A percentile compares a stretch with the other conserved stretches of the same genome.
Evolutionary conservation across 2,113 vertebrate genomes (phyloP).

Genomic region (Stigmatopora argus): DNA sequence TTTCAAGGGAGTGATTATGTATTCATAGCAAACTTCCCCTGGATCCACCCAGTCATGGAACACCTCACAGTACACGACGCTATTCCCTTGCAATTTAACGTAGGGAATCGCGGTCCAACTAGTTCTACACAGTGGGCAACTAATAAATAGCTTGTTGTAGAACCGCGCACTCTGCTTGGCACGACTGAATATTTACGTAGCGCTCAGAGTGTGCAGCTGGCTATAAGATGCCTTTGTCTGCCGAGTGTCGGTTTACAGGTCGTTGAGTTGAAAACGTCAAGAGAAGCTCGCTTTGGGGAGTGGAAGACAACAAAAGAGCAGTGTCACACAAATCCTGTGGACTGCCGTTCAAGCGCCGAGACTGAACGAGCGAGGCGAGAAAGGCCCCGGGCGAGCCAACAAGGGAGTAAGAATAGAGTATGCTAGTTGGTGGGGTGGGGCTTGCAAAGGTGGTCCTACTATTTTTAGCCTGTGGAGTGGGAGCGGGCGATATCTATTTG

Average conservation of each 20-base stretch:
- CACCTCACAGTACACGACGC: neutral
- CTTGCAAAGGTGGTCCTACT: constrained; percentile 54
- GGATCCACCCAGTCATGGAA: neutral
- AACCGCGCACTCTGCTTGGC: neutral
- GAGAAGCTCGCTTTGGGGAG: neutral
- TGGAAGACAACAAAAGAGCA: neutral
- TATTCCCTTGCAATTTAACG: neutral
- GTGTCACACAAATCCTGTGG: constrained; percentile 21
- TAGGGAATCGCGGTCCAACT: neutral
- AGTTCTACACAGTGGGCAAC: neutral
- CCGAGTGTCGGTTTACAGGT: neutral
- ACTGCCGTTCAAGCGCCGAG: constrained; percentile 14
- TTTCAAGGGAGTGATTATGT: neutral
- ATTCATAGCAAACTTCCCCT: neutral
- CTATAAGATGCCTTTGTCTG: neutral
- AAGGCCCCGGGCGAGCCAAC: neutral
- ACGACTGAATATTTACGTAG: neutral
- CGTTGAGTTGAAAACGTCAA: neutral
- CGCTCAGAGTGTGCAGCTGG: neutral
- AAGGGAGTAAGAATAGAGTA: constrained; percentile 4
- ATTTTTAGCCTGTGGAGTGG: constrained; percentile 69
- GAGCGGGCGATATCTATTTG: constrained; percentile 64
- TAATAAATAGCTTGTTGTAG: neutral
- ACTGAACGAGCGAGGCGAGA: constrained; percentile 16
- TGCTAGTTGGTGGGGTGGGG: constrained; percentile 18